Evolutionary conservation across 2,113 vertebrate species (phyloP).

Genomic region (Toxotes chatareus): DNA sequence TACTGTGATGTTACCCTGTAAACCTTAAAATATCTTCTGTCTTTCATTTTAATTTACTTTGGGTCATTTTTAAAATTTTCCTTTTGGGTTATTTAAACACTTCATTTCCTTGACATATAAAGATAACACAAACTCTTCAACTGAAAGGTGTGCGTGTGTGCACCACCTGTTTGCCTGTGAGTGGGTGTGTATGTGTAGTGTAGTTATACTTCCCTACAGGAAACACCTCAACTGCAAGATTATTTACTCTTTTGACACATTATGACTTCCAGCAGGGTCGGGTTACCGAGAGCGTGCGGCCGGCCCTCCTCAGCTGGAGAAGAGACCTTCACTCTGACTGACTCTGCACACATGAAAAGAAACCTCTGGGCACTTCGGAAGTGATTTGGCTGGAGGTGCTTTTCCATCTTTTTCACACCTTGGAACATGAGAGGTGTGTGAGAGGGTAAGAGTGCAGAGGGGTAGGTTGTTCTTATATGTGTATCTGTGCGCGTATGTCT

Average conservation of each 20-base stretch:
- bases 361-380: slow-evolving; percentile 55
- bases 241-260: slow-evolving; percentile 73
- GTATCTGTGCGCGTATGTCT: not conserved
- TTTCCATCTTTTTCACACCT: slow-evolving; percentile 68
- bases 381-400: slow-evolving; percentile 66
- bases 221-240: slow-evolving; percentile 78
- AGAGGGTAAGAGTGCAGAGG: slow-evolving; percentile 34
- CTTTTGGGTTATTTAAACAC: not conserved
- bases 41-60: not conserved
- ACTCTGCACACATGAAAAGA: slow-evolving; percentile 58
- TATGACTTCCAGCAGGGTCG: slow-evolving; percentile 68
- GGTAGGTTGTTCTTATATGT: not conserved
- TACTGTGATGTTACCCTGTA: not conserved
- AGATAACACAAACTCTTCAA: not conserved
- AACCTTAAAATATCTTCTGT: not conserved
- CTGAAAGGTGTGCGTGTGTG: not conserved
- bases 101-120: not conserved
- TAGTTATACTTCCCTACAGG: slow-evolving; percentile 68
- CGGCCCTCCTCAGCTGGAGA: slow-evolving; percentile 44
- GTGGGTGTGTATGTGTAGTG: slow-evolving; percentile 10
- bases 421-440: slow-evolving; percentile 63
- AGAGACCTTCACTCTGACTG: slow-evolving; percentile 32
- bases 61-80: not conserved
- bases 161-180: not conserved
- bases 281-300: slow-evolving; percentile 71